Base-by-base conservation (phyloP, 2,888 invertebrate species). In the Nemotelus pantherinus region DNA sequence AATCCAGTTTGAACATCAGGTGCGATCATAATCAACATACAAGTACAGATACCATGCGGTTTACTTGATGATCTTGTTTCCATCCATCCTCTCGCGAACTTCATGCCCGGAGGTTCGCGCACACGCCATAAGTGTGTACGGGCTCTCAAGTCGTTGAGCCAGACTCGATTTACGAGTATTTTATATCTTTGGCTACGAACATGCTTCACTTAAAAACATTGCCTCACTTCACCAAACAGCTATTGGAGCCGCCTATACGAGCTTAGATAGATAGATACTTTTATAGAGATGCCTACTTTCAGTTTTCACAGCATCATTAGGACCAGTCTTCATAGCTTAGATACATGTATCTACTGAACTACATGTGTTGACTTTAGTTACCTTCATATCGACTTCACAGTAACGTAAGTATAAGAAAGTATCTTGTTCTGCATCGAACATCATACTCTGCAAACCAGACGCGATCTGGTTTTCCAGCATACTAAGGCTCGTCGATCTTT, bases 91-190 rank as follows among this genome's bases (percentile, higher is more conserved):
- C 39, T 3, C 44, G 58, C 48, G 48, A 9, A 43, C 5, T 6
- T 10, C 25, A 6, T 25, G 48, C 48, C 2, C 41, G 39, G n/a
- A 25, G 50, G 5, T 67, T 55, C 43, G 74, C 44, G 74, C 74
- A 63, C 63, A 63, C 74, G 74, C 74, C 74, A 74, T 63, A 60
- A 60, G 74, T 63, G 74, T 67, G 67, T 67, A 25, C 48, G 50
- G 58, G 25, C 25, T 25, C 25, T 25, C 25, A 25, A 25, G 25
- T 25, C 25, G 25, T 25, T 25, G 25, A 25, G 25, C 25, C 25
- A 25, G 25, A 25, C 25, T 25, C 25, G 25, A 25, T 25, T 25
- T 25, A 25, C 25, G 25, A 25, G 25, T 25, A 25, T 25, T 25
- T 25, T 25, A 25, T 25, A 25, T 25, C 25, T 25, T 25, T 25